Evolutionary conservation across 2,113 vertebrate species (phyloP).

Genomic region (Lophochroa leadbeateri): DNA sequence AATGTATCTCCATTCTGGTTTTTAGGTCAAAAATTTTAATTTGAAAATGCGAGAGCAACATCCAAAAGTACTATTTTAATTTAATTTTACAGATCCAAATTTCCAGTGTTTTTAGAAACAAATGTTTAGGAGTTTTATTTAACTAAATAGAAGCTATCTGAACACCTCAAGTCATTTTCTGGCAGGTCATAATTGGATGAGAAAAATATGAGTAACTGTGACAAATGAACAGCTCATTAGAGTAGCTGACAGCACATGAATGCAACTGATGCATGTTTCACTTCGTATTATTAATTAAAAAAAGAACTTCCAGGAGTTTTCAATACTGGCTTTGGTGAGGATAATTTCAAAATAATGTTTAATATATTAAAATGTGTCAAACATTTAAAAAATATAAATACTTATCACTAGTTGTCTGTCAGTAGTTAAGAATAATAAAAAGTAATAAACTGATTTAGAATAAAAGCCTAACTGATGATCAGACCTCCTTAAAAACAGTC

Average conservation of each 20-base stretch:
- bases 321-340: background rate
- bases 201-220: background rate
- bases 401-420: background rate
- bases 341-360: background rate
- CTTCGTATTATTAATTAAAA: background rate
- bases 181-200: background rate
- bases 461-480: background rate
- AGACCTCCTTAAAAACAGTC: background rate
- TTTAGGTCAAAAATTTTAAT: background rate
- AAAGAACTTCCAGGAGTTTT: background rate
- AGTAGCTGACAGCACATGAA: background rate
- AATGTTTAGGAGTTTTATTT: background rate
- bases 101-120: accelerated
- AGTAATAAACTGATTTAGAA: background rate
- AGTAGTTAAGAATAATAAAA: background rate
- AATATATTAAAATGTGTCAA: background rate
- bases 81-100: background rate
- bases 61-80: background rate
- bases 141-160: background rate
- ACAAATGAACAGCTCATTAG: background rate
- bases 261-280: background rate
- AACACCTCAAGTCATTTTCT: background rate
- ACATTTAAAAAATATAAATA: background rate
- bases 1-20: background rate
- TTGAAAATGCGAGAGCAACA: background rate